Conservation (phyloP, 2,797 vertebrate genomes). For the Danio kyathit region DNA sequence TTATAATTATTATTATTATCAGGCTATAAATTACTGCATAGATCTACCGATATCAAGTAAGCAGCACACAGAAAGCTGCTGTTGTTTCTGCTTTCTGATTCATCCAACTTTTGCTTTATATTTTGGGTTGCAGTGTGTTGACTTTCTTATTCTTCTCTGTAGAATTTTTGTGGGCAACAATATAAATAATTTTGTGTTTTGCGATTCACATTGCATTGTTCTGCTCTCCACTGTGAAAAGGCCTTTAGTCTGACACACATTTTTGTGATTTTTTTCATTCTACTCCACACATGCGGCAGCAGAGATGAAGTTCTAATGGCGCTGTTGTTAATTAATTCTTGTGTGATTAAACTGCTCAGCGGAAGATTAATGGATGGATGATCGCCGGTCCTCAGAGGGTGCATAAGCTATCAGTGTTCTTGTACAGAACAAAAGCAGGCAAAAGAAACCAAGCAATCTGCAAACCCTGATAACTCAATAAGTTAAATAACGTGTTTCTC, state of each 20-base stretch:
- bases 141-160: neutral
- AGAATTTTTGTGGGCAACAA: neutral
- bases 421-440: neutral
- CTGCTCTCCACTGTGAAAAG: neutral
- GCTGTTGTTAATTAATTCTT: conserved; percentile 41
- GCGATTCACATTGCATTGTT: neutral
- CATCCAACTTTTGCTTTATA: neutral
- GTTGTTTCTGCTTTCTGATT: neutral
- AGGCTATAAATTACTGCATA: too few species aligned
- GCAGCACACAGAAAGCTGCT: too few species aligned
- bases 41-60: neutral
- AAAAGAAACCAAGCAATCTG: conserved; percentile 27
- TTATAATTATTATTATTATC: too few species aligned
- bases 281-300: neutral
- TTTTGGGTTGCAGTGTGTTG: neutral
- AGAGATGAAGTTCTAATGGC: neutral
- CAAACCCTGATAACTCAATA: conserved; percentile 16
- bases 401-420: conserved; percentile 14
- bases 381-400: conserved; percentile 21
- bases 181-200: neutral
- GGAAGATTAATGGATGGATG: conserved; percentile 40
- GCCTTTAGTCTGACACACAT: neutral
- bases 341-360: conserved; percentile 46
- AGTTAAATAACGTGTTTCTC: neutral
- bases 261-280: neutral